Conservation (phyloP, 2,113 vertebrate genomes). For the Catharus fuscescens region DNA sequence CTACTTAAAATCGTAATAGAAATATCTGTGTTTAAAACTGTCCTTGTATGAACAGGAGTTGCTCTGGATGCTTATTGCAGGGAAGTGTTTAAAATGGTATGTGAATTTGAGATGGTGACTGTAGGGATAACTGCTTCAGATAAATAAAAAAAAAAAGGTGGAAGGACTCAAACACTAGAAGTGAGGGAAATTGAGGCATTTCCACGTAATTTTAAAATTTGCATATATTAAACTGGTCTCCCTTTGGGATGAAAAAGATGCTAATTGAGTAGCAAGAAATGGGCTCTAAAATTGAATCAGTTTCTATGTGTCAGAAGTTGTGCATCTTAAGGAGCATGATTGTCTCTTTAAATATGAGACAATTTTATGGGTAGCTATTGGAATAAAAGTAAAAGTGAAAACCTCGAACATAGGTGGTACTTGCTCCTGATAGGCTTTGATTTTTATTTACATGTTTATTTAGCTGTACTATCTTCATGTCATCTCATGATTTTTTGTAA, state of each 20-base stretch:
- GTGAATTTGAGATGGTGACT: neutral
- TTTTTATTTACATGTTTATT: neutral
- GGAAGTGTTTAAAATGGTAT: neutral
- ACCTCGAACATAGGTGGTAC: neutral
- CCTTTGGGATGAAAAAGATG: neutral
- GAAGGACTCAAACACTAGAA: neutral
- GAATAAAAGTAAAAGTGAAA: neutral
- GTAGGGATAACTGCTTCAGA: neutral
- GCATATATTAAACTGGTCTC: neutral
- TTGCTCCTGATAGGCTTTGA: neutral
- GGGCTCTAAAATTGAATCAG: neutral
- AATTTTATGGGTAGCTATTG: neutral
- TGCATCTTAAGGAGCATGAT: neutral
- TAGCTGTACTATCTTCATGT: neutral
- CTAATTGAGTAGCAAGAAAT: neutral
- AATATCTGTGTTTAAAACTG: neutral
- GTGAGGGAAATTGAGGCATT: neutral
- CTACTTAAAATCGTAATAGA: neutral
- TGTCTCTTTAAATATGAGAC: neutral
- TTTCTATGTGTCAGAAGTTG: neutral
- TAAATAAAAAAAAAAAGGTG: neutral
- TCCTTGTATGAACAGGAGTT: neutral
- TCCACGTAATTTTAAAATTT: neutral
- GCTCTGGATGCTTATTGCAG: neutral
- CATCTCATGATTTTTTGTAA: neutral